Conservation (phyloP, 2,888 invertebrate species). For the Mesopsocus fuscifrons region DNA sequence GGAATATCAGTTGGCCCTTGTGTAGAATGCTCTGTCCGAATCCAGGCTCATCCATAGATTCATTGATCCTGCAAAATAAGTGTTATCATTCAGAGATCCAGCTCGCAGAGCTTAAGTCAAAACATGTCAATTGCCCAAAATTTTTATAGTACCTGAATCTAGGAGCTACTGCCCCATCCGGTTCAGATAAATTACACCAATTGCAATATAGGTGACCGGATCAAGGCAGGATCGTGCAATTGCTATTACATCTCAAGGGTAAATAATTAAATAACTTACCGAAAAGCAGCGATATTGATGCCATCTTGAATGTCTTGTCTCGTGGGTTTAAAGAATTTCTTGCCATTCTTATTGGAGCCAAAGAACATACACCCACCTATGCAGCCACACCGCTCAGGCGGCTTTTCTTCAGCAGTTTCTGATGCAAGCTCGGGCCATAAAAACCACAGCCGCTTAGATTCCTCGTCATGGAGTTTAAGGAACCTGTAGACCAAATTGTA, state of each 20-base stretch:
- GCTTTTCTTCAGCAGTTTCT: slow-evolving; percentile 36
- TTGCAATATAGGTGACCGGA: too few relatives aligned
- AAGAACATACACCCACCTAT: slow-evolving; percentile 91
- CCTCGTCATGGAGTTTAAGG: slow-evolving; percentile 63
- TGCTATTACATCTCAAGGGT: too few relatives aligned
- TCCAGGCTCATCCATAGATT: slow-evolving; percentile 63
- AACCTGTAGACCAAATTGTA: slow-evolving; percentile 26
- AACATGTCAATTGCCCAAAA: slow-evolving; percentile 1
- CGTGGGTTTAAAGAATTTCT: slow-evolving; percentile 71
- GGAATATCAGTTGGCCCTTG: slow-evolving; percentile 68
- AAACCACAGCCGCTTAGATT: slow-evolving; percentile 80
- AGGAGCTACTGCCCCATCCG: not conserved
- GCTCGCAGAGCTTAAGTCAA: too few relatives aligned
- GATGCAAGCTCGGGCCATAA: slow-evolving; percentile 49
- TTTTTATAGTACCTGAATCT: slow-evolving; percentile 6
- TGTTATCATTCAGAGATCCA: too few relatives aligned
- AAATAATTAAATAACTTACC: too few relatives aligned
- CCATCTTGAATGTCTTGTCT: slow-evolving; percentile 63
- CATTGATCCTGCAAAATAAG: slow-evolving; percentile 39
- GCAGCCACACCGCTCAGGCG: slow-evolving; percentile 68
- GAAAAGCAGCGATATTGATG: slow-evolving; percentile 60
- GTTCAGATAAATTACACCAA: not conserved
- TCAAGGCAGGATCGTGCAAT: too few relatives aligned
- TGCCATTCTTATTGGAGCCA: slow-evolving; percentile 77
- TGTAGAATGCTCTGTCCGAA: slow-evolving; percentile 89